These are phyloP conservation scores for Chaetodon trifasciatus DNA, from an alignment of 2,797 vertebrate species.

Conservation along the genomic window DNA sequence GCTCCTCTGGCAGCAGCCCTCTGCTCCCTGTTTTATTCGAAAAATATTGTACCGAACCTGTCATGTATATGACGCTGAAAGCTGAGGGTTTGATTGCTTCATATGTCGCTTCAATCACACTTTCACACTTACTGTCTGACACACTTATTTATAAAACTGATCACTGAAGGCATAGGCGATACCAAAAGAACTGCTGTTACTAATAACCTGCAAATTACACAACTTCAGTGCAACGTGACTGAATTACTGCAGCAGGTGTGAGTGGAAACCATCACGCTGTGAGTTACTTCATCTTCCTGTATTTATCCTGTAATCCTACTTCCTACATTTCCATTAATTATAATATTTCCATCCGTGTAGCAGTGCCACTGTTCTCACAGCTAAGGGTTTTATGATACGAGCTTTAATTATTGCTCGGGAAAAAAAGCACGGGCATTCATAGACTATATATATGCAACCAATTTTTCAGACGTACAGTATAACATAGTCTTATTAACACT, in stretches of 20 bases:
- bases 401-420: conserved; percentile 41
- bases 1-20: not conserved
- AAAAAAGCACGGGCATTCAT: conserved; percentile 11
- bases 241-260: not conserved
- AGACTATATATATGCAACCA: conserved; percentile 21
- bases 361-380: conserved; percentile 21
- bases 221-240: conserved; percentile 9
- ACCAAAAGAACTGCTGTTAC: not conserved
- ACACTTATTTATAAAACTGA: not conserved
- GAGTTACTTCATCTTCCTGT: conserved; percentile 37
- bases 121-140: not conserved
- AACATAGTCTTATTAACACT: conserved; percentile 11
- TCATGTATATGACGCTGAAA: not conserved
- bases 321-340: conserved; percentile 34
- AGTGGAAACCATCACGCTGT: conserved; percentile 12
- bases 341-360: conserved; percentile 26
- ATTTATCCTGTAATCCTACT: not conserved
- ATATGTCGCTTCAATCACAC: conserved; percentile 15
- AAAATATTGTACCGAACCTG: not conserved
- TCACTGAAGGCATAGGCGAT: not conserved
- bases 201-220: conserved; percentile 13
- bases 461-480: conserved; percentile 18
- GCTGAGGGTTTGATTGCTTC: conserved; percentile 6
- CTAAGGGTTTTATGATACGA: conserved; percentile 31
- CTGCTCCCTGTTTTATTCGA: not conserved